phyloP scores from a whole-genome alignment of 2,888 invertebrate species.

The Trachelus stipa region DNA sequence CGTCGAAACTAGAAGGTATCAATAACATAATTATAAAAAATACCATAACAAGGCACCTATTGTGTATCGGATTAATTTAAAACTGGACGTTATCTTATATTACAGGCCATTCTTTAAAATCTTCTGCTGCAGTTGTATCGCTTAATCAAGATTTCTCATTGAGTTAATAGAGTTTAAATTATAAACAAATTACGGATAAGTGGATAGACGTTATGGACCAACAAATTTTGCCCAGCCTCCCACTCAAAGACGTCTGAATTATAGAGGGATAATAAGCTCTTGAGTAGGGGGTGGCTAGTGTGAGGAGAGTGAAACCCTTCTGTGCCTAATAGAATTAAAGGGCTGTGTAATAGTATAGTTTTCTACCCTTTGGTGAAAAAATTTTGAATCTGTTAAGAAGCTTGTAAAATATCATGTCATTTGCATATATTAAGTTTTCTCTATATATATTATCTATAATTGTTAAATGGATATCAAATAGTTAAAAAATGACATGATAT shows the following conservation, averaged over 20 bases:
- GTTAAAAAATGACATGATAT: not conserved
- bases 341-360: not conserved
- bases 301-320: not conserved
- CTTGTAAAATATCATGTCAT: not conserved
- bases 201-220: not conserved
- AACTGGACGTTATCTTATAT: constrained; percentile 20
- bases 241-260: not conserved
- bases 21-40: not conserved
- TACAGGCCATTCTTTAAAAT: constrained; percentile 28
- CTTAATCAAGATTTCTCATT: not conserved
- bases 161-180: not conserved
- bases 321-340: not conserved
- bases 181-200: not conserved
- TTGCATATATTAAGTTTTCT: not conserved
- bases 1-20: not conserved
- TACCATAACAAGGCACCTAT: not conserved
- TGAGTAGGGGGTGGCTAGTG: not conserved
- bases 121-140: constrained; percentile 28
- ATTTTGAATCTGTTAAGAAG: not conserved
- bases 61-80: not conserved
- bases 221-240: not conserved
- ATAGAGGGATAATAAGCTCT: not conserved
- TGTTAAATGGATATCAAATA: not conserved
- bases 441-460: not conserved
- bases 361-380: too few relatives aligned